Percentiles rank a stretch among this genome's conserved stretches.
These are phyloP conservation scores for Aphaenogaster floridana DNA, from an alignment of 1,140 invertebrate genomes.

Conservation along the genomic window DNA sequence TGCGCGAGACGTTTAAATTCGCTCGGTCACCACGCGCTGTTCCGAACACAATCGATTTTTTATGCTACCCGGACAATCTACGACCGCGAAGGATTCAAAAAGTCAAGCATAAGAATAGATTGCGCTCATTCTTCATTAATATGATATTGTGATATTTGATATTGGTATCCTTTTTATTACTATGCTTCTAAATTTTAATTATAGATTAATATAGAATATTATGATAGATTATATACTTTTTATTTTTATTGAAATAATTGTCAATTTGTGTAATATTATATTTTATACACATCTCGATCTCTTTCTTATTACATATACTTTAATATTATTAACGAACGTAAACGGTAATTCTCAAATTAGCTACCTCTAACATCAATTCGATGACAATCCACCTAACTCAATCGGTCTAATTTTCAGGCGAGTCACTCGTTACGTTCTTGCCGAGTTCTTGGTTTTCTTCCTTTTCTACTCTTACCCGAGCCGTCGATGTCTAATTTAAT, in stretches of 20 bases:
- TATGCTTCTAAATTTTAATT: conserved; percentile 2
- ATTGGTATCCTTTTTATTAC: neutral
- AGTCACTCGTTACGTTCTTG: conserved; percentile 47
- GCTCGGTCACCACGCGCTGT: neutral
- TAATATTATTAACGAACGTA: neutral
- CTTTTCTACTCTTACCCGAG: conserved; percentile 32
- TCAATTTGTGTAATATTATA: conserved; percentile 4
- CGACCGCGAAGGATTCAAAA: neutral
- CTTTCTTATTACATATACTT: neutral
- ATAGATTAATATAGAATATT: neutral
- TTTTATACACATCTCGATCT: neutral
- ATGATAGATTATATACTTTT: conserved; percentile 8
- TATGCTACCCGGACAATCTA: neutral
- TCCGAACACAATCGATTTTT: conserved; percentile 63
- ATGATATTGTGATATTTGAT: neutral
- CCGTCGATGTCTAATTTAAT: conserved; percentile 77
- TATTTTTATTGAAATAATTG: neutral
- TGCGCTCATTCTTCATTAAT: neutral
- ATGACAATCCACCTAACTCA: conserved; percentile 43
- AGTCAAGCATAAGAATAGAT: neutral
- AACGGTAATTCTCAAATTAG: conserved; percentile 27
- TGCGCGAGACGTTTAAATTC: conserved; percentile 59
- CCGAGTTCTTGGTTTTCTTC: conserved; percentile 51
- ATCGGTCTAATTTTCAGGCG: conserved; percentile 50
- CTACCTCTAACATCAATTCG: conserved; percentile 17